A percentile compares a stretch with the other conserved stretches of the same genome.
Conservation (phyloP, 1,140 invertebrate species). For the Drosophila subobscura region DNA sequence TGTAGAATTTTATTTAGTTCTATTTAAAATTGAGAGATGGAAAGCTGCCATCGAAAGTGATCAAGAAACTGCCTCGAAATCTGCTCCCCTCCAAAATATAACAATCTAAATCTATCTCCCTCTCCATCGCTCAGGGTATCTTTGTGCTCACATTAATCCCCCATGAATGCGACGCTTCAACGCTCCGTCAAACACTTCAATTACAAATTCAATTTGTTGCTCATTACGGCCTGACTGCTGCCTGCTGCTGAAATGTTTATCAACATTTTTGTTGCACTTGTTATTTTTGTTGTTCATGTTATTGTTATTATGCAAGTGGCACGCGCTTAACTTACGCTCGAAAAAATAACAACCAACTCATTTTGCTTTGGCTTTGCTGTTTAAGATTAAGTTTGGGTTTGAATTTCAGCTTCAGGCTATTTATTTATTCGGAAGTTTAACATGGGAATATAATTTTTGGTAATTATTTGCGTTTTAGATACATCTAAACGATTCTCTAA, state of each 20-base stretch:
- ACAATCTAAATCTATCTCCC: no score
- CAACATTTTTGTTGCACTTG: conserved; percentile 57
- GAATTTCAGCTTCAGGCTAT: neutral
- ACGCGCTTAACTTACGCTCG: conserved; percentile 48
- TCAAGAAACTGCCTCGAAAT: no score
- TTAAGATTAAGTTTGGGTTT: conserved; percentile 22
- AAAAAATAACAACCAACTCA: conserved; percentile 26
- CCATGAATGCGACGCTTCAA: conserved; percentile 24
- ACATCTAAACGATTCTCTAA: no score
- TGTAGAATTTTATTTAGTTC: no score
- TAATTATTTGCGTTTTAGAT: no score
- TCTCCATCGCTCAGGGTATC: no score
- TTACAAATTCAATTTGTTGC: conserved; percentile 76
- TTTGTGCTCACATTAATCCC: no score
- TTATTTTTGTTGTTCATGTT: conserved; percentile 19
- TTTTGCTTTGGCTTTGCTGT: conserved; percentile 21
- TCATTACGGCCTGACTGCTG: conserved; percentile 58
- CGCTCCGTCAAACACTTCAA: conserved; percentile 64
- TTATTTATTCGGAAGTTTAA: neutral
- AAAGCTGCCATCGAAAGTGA: no score
- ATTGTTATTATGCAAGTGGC: conserved; percentile 64
- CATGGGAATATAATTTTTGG: no score
- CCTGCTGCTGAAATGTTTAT: conserved; percentile 66
- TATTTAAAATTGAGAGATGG: no score
- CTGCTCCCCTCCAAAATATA: conserved; percentile 4